A percentile compares a stretch with the other conserved stretches of the same genome.
These are phyloP conservation scores for Drosophila guanche DNA, from an alignment of 1,140 invertebrate genomes.

Conservation along the genomic window DNA sequence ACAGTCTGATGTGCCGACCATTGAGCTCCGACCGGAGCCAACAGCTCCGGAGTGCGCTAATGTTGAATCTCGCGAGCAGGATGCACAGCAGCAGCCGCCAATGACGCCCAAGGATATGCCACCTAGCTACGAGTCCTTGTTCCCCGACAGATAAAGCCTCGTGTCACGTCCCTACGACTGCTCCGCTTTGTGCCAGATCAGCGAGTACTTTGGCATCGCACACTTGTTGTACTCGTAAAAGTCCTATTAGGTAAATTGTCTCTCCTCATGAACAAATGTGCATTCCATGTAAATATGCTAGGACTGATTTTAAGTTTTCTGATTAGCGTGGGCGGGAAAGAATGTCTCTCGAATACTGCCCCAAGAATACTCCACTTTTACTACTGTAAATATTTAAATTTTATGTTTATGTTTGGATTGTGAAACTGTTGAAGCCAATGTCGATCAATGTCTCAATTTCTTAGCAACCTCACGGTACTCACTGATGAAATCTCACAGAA, in stretches of 20 bases:
- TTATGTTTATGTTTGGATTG: slow-evolving; percentile 18
- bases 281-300: slow-evolving; percentile 71
- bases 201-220: slow-evolving; percentile 38
- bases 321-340: slow-evolving; percentile 38
- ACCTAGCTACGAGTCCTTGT: slow-evolving; percentile 80
- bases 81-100: slow-evolving; percentile 49
- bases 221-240: slow-evolving; percentile 38
- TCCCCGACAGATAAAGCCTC: slow-evolving; percentile 78
- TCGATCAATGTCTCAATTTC: slow-evolving; percentile 30
- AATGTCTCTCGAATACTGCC: slow-evolving; percentile 18
- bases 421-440: slow-evolving; percentile 29
- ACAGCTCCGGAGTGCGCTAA: slow-evolving; percentile 39
- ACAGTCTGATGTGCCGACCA: slow-evolving; percentile 71
- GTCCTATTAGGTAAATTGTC: slow-evolving; percentile 45
- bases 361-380: slow-evolving; percentile 20
- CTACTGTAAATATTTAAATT: slow-evolving; percentile 42
- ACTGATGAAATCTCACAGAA: slow-evolving; percentile 70
- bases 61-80: slow-evolving; percentile 42
- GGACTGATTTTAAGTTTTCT: slow-evolving; percentile 69
- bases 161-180: background rate
- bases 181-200: slow-evolving; percentile 68
- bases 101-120: slow-evolving; percentile 79
- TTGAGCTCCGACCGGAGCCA: slow-evolving; percentile 74
- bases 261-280: slow-evolving; percentile 28
- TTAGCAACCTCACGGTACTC: slow-evolving; percentile 15